These are phyloP conservation scores for Xenotilapia flavipinnis DNA, from an alignment of 2,113 vertebrate species.

Conservation along the genomic window DNA sequence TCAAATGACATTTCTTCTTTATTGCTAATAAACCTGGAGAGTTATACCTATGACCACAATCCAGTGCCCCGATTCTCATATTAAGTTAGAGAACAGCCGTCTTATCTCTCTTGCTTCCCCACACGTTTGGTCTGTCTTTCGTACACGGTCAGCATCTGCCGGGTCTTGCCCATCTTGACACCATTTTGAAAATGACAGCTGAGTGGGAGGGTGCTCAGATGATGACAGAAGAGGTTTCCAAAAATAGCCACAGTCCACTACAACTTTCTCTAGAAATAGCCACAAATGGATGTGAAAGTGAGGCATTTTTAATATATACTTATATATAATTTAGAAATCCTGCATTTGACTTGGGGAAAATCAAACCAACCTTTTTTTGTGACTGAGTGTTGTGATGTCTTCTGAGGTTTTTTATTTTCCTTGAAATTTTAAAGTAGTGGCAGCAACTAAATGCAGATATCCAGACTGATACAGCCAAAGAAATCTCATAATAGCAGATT, in stretches of 20 bases:
- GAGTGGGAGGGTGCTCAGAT: conserved; percentile 32
- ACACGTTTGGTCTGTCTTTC: background rate
- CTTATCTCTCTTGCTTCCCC: background rate
- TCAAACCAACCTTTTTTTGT: background rate
- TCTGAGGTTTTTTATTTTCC: background rate
- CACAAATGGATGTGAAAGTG: background rate
- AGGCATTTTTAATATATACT: background rate
- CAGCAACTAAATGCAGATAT: background rate
- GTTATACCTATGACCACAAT: background rate
- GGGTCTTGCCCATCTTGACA: conserved; percentile 38
- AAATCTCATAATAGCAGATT: background rate
- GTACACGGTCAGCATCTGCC: conserved; percentile 7
- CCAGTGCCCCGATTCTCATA: background rate
- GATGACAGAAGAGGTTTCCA: conserved; percentile 38
- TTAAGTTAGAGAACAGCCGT: background rate
- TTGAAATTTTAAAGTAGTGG: background rate
- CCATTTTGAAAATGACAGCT: conserved; percentile 58
- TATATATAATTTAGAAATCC: background rate
- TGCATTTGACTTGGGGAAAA: background rate
- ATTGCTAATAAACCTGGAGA: background rate
- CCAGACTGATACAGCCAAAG: background rate
- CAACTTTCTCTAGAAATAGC: conserved; percentile 17
- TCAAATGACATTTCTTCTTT: background rate
- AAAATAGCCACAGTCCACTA: conserved; percentile 54
- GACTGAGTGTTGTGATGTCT: background rate